phyloP scores from a whole-genome alignment of 2,888 invertebrate genomes.

The Meloe dianella region DNA sequence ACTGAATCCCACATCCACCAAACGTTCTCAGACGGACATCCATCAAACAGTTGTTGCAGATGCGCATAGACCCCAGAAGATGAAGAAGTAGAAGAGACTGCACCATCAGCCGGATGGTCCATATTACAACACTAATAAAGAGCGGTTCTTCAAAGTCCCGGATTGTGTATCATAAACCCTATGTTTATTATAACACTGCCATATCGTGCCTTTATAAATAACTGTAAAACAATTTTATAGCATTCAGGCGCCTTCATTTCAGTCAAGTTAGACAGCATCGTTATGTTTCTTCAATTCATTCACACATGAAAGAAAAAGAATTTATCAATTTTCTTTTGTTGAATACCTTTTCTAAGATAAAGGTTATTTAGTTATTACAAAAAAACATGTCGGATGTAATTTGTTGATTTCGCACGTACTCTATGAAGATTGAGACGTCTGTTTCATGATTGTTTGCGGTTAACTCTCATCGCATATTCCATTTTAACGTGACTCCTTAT shows the following conservation, averaged over 20 bases:
- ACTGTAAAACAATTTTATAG: constrained; percentile 56
- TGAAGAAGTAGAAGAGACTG: constrained; percentile 14
- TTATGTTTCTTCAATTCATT: background rate
- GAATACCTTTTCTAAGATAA: background rate
- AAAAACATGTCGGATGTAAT: background rate
- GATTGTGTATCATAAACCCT: constrained; percentile 54
- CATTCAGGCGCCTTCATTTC: constrained; percentile 54
- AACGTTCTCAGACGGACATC: constrained; percentile 23
- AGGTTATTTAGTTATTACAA: background rate
- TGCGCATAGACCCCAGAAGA: constrained; percentile 12
- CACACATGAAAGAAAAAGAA: too few relatives aligned
- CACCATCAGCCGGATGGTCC: constrained; percentile 38
- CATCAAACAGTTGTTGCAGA: constrained; percentile 28
- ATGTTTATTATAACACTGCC: constrained; percentile 58
- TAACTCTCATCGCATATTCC: constrained; percentile 5
- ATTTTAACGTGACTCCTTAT: constrained; percentile 7
- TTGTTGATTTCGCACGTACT: constrained; percentile 13
- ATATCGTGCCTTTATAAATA: constrained; percentile 57
- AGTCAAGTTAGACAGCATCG: constrained; percentile 32
- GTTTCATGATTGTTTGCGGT: constrained; percentile 15
- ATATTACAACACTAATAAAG: constrained; percentile 40
- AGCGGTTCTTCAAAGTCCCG: constrained; percentile 54
- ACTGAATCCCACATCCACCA: constrained; percentile 15
- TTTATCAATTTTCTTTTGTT: background rate
- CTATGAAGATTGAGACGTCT: background rate